Conservation (phyloP, 2,797 vertebrate species). For the Ciconia nigra region DNA sequence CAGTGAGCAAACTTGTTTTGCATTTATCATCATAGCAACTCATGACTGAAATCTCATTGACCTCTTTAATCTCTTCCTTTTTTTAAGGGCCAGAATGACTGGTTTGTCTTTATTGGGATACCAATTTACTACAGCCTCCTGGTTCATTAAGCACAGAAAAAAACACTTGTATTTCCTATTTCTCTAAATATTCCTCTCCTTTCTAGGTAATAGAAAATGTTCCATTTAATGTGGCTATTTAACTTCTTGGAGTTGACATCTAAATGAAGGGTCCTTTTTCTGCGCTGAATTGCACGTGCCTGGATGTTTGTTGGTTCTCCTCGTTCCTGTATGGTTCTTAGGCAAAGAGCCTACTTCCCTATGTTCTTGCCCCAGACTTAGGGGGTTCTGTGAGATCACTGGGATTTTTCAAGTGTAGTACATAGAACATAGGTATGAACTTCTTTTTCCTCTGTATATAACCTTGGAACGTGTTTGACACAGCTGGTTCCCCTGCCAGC, state of each 20-base stretch:
- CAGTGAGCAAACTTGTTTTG: conserved; percentile 8
- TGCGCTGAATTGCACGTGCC: accelerated
- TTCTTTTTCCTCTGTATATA: neutral
- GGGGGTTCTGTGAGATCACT: accelerated
- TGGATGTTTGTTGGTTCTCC: neutral
- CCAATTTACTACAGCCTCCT: neutral
- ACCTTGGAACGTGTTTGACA: neutral
- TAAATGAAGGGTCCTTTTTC: neutral
- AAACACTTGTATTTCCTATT: neutral
- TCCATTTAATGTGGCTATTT: neutral
- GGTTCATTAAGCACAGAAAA: neutral
- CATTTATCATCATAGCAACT: conserved; percentile 35
- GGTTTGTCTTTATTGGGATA: neutral
- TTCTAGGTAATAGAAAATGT: neutral
- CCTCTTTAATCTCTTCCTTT: neutral
- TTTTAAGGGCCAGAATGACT: neutral
- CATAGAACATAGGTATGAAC: neutral
- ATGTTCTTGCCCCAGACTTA: neutral
- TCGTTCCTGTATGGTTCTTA: neutral
- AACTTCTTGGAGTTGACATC: neutral
- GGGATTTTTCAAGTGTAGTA: neutral
- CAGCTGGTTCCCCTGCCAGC: neutral
- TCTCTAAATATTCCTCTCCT: neutral
- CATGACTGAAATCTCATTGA: neutral
- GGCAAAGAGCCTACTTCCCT: neutral